Evolutionary conservation across 2,797 vertebrate genomes (phyloP), one percentile per base, ranked within the genome.

Genomic region (Danionella dracula): DNA sequence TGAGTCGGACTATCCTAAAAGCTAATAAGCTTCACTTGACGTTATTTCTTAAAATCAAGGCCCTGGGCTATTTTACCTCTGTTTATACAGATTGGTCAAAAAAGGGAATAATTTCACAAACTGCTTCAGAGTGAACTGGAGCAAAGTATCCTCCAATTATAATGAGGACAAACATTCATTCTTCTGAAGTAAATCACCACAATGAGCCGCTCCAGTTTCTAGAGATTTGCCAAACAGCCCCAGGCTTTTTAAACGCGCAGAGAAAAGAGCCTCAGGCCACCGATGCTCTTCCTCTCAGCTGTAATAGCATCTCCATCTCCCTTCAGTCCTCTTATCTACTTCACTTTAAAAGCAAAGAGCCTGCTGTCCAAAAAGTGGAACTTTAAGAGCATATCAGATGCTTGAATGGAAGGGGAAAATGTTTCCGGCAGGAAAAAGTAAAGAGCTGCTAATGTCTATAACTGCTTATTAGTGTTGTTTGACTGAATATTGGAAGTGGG

Each of bases 361-460:
- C 12, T 20, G 49, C 61, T 66, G 56, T 66, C 69, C 56, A 63
- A 60, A 75, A 68, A 66, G 55, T 51, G 54, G 16, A 50, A 68
- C 54, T 66, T 46, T 51, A 54, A 58, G 32, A 64, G 37, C 48
- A 45, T 60, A 70, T 70, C 55, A 60, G 54, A 56, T 63, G 60
- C n/a, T 17, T 16, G 38, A 31, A 46, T 7, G 37, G 13, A 32
- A 10, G 38, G 37, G 27, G 19, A 15, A 2, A 2, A 31, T 29
- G 23, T 27, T 35, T 64, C 42, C 23, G 40, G 38, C 10, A 35
- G 19, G 11, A 46, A 46, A 46, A 37, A 8, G 46, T 29, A 9
- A 20, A 66, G 37, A 55, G 46, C 45, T 44, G 32, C 37, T 20
- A 15, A 56, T 6, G 13, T 35, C 29, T 37, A 7, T 56, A 19